Base-by-base conservation (phyloP, 2,113 vertebrate genomes). In the Pardalotus punctatus region DNA sequence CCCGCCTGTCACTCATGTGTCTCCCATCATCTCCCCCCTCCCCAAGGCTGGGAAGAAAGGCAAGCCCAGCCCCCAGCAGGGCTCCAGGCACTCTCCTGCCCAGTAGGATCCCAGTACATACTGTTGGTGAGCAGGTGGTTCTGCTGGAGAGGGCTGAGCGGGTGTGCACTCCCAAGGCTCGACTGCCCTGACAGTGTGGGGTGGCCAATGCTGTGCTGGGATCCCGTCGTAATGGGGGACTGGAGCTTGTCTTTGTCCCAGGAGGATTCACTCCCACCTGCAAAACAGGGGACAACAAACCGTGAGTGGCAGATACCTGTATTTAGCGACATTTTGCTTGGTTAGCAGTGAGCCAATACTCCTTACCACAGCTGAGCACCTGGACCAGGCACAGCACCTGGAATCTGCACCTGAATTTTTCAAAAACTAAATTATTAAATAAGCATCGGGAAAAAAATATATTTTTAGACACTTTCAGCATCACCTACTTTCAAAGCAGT, bases 221-320 rank as follows among this genome's bases (percentile, higher is more conserved):
- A 94, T 54, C 97, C 97, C 1, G 98, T 96, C 15, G 98, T 97
- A 45, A 97, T 98, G 74, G 98, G 98, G 86, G 98, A 98, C 83
- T 98, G 98, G 31, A 99, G 98, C 94, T 99, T 99, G 90, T 99
- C 98, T 66, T 99, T 99, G 88, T 99, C 99, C 99, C 99, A 99
- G 51, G 98, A 98, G 45, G 98, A 98, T 97, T 99, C 98, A 89
- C 98, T 99, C 88, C 98, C 98, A 95, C 98, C 99, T 99, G 97
- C 67, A 98, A 94, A 97, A 94, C 27, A 97, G 74, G 31, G 43
- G 11, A 93, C 50, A 92, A 58, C 62, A 45, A 36, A 45, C 25
- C 73, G 24, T 38, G 90, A 93, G 86, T 48, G 61, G 27, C 38
- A 76, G 1, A 24, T 1, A 8, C 48, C 81, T 91, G 15, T 24